phyloP scores from a whole-genome alignment of 2,113 vertebrate genomes.

The Lota lota region DNA sequence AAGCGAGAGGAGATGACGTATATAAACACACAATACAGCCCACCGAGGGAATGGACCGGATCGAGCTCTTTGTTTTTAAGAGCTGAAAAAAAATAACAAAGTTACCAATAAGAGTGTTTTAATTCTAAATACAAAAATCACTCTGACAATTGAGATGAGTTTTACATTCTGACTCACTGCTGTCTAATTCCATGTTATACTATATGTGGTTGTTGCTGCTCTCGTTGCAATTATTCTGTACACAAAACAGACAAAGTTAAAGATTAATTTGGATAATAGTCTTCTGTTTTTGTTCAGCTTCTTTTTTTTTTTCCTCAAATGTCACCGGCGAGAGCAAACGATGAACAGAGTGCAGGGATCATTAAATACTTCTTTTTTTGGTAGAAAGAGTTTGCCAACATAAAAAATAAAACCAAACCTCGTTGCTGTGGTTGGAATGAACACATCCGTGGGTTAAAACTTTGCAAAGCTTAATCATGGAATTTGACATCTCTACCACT shows the following conservation, averaged over 20 bases:
- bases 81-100: slow-evolving; percentile 23
- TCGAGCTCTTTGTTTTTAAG: neutral
- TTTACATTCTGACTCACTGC: slow-evolving; percentile 65
- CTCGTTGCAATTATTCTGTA: slow-evolving; percentile 46
- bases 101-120: slow-evolving; percentile 42
- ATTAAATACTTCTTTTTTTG: slow-evolving; percentile 46
- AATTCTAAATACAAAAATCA: slow-evolving; percentile 64
- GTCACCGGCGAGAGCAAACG: slow-evolving; percentile 41
- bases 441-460: slow-evolving; percentile 67
- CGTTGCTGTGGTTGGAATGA: slow-evolving; percentile 47
- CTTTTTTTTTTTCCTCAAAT: slow-evolving; percentile 33
- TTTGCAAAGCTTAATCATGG: slow-evolving; percentile 73
- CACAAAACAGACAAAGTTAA: slow-evolving; percentile 44
- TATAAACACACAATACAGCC: slow-evolving; percentile 28
- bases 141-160: slow-evolving; percentile 57
- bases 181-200: slow-evolving; percentile 44
- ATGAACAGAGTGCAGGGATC: slow-evolving; percentile 43
- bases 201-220: slow-evolving; percentile 28
- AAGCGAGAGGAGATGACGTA: slow-evolving; percentile 40
- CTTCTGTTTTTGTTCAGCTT: no score
- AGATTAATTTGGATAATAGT: slow-evolving; percentile 21
- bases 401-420: slow-evolving; percentile 40
- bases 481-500: slow-evolving; percentile 72
- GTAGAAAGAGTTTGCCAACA: slow-evolving; percentile 49
- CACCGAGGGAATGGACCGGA: slow-evolving; percentile 3